Evolutionary conservation across 1,140 invertebrate species (phyloP), one percentile per base, ranked within the genome.

Genomic region (Drosophila aff.): DNA sequence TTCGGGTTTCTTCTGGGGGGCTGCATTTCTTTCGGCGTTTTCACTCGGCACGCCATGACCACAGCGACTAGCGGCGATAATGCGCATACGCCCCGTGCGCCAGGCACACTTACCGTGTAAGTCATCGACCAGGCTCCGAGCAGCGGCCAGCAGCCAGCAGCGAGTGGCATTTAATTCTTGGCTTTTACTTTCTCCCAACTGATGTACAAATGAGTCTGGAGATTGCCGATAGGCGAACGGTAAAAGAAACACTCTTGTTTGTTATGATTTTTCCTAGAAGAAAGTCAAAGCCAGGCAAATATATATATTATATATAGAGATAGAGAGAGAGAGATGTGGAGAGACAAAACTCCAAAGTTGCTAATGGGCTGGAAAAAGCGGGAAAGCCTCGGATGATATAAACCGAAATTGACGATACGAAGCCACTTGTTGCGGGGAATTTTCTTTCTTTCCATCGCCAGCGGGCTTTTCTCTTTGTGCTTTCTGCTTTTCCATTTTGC

Each of bases 111-210:
- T 78, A 69, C 64, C 64, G 75, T 79, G 77, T 72, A 90, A 89
- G 85, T 85, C 85, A 90, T 89, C 85, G 84, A 90, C 85, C 84
- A 83, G 77, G 55, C 59, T 62, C 23, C n/a, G 10, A 46, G 2
- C 46, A 36, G 41, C 59, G 46, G 55, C 72, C 53, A 67, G 16
- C 41, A 57, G 55, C 72, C 53, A 67, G 16, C 41, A 57, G 59
- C 62, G 46, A 60, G 63, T 62, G 68, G 53, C 75, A 90, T 84
- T 87, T 87, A 90, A 89, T 89, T 89, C 83, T 87, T 82, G 75
- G 85, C 85, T 89, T 89, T 89, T 89, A 89, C 85, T 89, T 89
- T 89, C 85, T 89, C 85, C 85, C 85, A 90, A 89, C 84, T 85
- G 85, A 90, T 84, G 84, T 80, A 83, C 84, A 89, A 87, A 87